These are phyloP conservation scores for Myrmecophaga tridactyla DNA, from an alignment of 2,113 vertebrate species.

Conservation along the genomic window DNA sequence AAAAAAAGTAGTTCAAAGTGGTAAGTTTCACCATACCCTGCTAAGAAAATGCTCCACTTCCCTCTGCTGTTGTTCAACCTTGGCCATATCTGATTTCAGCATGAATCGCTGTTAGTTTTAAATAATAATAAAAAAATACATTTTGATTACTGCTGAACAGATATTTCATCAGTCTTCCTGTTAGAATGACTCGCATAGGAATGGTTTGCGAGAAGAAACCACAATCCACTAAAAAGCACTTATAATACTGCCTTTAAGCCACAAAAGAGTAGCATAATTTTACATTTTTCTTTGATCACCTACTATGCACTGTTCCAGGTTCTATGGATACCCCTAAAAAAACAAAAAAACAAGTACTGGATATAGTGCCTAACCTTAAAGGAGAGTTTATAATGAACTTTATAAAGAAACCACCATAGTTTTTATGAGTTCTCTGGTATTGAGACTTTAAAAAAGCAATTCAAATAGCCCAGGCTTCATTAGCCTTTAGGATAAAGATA, in stretches of 20 bases:
- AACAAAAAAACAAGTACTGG: neutral
- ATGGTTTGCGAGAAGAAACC: slow-evolving; percentile 45
- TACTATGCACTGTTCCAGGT: neutral
- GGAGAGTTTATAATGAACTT: neutral
- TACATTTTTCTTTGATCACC: neutral
- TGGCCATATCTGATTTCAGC: slow-evolving; percentile 7
- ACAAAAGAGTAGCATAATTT: slow-evolving; percentile 8
- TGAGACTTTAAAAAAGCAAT: neutral
- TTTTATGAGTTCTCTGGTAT: neutral
- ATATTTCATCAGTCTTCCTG: slow-evolving; percentile 65
- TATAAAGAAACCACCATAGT: neutral
- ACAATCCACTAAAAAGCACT: neutral
- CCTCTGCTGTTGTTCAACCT: neutral
- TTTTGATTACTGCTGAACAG: slow-evolving; percentile 37
- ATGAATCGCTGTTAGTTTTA: slow-evolving; percentile 26
- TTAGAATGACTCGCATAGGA: slow-evolving; percentile 59
- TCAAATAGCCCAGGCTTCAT: neutral
- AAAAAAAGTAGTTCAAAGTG: neutral
- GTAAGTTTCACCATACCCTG: neutral
- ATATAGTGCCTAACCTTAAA: neutral
- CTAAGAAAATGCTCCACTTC: neutral
- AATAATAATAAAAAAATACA: slow-evolving; percentile 51
- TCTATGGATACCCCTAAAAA: neutral
- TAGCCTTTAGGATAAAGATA: slow-evolving; percentile 37
- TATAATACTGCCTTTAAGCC: neutral